Base-by-base conservation (phyloP, 2,113 vertebrate species). In the Guaruba guarouba region DNA sequence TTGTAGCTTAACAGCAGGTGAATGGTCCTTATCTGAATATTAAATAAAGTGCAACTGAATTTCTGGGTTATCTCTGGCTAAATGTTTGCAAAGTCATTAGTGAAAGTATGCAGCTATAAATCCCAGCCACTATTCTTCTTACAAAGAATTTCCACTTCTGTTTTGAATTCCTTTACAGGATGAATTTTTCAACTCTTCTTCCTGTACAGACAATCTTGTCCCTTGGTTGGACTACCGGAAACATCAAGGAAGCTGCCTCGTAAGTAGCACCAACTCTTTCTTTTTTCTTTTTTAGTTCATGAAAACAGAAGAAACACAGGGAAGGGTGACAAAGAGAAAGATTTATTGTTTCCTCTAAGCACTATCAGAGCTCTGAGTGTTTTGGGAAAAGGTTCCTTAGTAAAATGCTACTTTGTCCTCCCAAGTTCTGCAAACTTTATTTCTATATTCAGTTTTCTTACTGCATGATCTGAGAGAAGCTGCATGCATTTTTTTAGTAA, bases 1-100 rank as follows among this genome's bases (percentile, higher is more conserved):
- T 96, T 97, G 96, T 96, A 95, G 95, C 96, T 97, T 96, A 97
- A 97, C 97, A 97, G 97, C 95, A 97, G 97, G 95, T 97, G 97
- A 95, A 94, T 95, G 91, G 95, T 96, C 96, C 95, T 97, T 97
- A 96, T 96, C 95, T 96, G 97, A 97, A 97, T 97, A 97, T 97
- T 97, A 97, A 97, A 97, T 97, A 97, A 97, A 94, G 82, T 96
- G 82, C 92, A 94, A 96, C 95, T 89, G 82, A 91, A 95, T 97
- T 97, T 95, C 97, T 96, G 86, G 90, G 80, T 93, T 96, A 75
- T 95, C 80, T 88, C 74, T 75, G 74, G 66, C 93, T 95, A 96
- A 97, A 95, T 96, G 90, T 95, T 96, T 97, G 93, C 93, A 80
- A 95, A 96, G 90, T 96, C 89, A 93, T 96, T 93, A 97, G 84